A percentile compares a stretch with the other conserved stretches of the same genome.
Evolutionary conservation across 2,797 vertebrate genomes (phyloP).

Genomic region (Pelobates cultripes): DNA sequence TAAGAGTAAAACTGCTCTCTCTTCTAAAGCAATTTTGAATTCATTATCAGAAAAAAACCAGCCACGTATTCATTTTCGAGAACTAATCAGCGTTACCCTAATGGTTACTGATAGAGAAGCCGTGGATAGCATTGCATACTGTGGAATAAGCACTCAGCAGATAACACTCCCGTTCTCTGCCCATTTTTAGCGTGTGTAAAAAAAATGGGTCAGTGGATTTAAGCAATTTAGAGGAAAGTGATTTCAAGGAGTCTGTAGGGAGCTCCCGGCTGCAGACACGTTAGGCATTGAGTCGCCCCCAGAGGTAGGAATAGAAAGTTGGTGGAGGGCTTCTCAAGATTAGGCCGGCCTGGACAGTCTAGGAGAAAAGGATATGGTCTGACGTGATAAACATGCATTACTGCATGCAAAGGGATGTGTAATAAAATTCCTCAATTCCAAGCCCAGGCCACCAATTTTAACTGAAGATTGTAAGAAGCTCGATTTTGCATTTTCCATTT

Average conservation of each 20-base stretch:
- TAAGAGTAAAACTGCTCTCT: neutral
- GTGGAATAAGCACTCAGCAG: neutral
- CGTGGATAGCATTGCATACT: neutral
- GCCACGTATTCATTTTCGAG: neutral
- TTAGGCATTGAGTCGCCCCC: neutral
- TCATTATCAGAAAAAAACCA: neutral
- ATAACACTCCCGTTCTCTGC: neutral
- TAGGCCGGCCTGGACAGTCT: too few relatives aligned
- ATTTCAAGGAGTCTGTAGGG: neutral
- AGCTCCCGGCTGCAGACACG: neutral
- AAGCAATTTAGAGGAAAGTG: slow-evolving; percentile 11
- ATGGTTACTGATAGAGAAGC: neutral
- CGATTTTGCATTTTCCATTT: too few relatives aligned
- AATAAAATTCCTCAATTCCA: too few relatives aligned
- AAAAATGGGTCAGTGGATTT: slow-evolving; percentile 16
- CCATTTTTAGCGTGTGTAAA: neutral
- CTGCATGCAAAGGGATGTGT: too few relatives aligned
- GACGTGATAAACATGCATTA: too few relatives aligned
- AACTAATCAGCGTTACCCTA: neutral
- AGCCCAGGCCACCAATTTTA: too few relatives aligned
- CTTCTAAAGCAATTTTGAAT: neutral
- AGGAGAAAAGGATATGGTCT: too few relatives aligned
- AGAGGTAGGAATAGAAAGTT: neutral
- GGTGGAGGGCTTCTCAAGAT: too few relatives aligned
- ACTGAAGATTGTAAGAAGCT: too few relatives aligned